Conservation (phyloP, 1,140 invertebrate species). For the Leptestheria dahalacensis region DNA sequence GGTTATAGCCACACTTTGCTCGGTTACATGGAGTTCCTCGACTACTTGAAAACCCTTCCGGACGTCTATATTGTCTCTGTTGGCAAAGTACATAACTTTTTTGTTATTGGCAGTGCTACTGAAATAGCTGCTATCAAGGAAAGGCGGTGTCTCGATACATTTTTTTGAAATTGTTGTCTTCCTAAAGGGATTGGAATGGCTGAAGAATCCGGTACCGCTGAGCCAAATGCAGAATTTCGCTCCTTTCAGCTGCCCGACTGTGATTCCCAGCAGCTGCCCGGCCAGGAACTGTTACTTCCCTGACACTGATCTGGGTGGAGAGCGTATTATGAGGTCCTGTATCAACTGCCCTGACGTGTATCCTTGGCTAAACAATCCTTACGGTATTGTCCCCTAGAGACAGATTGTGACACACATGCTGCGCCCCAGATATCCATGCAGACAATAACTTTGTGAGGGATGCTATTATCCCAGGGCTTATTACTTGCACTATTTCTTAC, state of each 20-base stretch:
- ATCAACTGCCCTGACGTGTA: conserved; percentile 11
- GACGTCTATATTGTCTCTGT: conserved; percentile 11
- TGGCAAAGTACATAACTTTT: conserved; percentile 3
- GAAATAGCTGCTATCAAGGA: background rate
- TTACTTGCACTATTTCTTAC: too few relatives aligned
- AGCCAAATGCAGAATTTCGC: background rate
- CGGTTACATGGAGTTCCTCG: conserved; percentile 9
- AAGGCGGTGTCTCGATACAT: background rate
- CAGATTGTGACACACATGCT: too few relatives aligned
- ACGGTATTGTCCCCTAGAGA: background rate
- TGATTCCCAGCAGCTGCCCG: background rate
- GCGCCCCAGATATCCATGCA: too few relatives aligned
- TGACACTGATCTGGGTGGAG: conserved; percentile 4
- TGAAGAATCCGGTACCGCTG: conserved; percentile 7
- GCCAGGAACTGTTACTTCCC: background rate
- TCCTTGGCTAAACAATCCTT: conserved; percentile 14
- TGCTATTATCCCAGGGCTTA: too few relatives aligned
- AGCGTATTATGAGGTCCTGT: conserved; percentile 14
- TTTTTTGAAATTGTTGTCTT: background rate
- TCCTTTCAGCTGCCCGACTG: background rate
- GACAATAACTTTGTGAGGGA: too few relatives aligned
- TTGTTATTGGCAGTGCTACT: too few relatives aligned
- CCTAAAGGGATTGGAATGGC: conserved; percentile 11
- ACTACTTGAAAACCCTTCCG: conserved; percentile 1
- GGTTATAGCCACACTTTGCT: background rate